A percentile compares a stretch with the other conserved stretches of the same genome.
These are phyloP conservation scores for Neoarius graeffei DNA, from an alignment of 2,113 vertebrate species.

Conservation along the genomic window DNA sequence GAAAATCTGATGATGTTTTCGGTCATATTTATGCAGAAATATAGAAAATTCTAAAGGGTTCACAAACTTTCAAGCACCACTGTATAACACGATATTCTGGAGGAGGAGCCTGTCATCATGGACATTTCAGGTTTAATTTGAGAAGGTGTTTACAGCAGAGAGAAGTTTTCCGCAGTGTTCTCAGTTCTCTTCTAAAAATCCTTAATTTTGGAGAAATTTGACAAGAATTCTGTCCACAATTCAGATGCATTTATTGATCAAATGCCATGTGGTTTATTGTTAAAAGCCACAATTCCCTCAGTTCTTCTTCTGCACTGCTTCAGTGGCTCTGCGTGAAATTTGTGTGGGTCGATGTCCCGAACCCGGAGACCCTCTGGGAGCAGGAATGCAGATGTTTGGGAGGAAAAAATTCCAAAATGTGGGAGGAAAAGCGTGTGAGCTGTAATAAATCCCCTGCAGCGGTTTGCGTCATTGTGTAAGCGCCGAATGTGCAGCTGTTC, in stretches of 20 bases:
- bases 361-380: neutral
- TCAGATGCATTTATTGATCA: neutral
- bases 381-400: constrained; percentile 18
- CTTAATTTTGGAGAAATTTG: neutral
- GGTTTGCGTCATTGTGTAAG: neutral
- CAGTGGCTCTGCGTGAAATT: neutral
- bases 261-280: neutral
- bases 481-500: neutral
- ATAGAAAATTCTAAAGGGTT: too few species aligned
- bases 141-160: neutral
- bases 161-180: neutral
- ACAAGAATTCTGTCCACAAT: neutral
- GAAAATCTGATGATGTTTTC: too few species aligned
- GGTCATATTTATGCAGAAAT: too few species aligned
- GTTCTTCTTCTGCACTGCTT: neutral
- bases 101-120: neutral
- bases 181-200: neutral
- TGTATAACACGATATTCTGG: neutral
- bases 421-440: neutral
- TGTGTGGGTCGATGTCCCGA: neutral
- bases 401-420: neutral
- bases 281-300: neutral
- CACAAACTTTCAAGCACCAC: too few species aligned
- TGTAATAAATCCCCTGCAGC: neutral
- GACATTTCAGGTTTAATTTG: neutral